Evolutionary conservation across 2,888 invertebrate genomes (phyloP), one percentile per base, ranked within the genome.

Genomic region (Liodrosophila aerea): DNA sequence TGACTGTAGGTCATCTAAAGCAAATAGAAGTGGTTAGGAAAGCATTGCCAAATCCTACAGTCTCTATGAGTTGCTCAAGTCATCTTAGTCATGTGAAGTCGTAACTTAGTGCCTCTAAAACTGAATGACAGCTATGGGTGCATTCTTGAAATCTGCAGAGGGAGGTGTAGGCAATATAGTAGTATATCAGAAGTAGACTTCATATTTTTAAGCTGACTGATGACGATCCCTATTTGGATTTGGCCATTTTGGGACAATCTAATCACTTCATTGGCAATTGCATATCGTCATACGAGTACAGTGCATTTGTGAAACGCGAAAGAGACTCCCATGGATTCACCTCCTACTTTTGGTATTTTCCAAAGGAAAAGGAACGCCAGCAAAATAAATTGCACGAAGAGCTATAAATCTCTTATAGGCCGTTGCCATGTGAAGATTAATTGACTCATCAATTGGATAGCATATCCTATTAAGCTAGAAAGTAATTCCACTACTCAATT

Each of bases 261-360:
- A 97, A 98, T 91, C 94, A 97, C 90, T 98, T 98, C 87, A 96
- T 99, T 86, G 99, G 98, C 2, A 99, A 99, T 91, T 99, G 99
- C 90, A 95, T 99, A 45, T 98, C 98, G 3, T 98, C 99, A n/a
- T n/a, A n/a, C n/a, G n/a, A n/a, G 0, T 99, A 94, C 89, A 94
- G 95, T n/a, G 97, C 98, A 1, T 98, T 99, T 92, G 98, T 95
- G 0, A 97, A 97, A 87, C 91, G 99, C 72, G 97, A 98, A 90
- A 92, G 99, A 63, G 96, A 97, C 88, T 92, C 92, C 0, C 93
- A 92, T 75, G 95, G 96, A 0, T 93, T 96, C 77, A 94, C 96
- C 7, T 95, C 96, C 0, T 94, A 94, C 69, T 98, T 98, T 91
- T 98, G 97, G 97, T 95, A 94, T 11, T 97, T 94, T 88, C 96